Base-by-base conservation (phyloP, 2,113 vertebrate genomes). In the Ammodytes marinus region DNA sequence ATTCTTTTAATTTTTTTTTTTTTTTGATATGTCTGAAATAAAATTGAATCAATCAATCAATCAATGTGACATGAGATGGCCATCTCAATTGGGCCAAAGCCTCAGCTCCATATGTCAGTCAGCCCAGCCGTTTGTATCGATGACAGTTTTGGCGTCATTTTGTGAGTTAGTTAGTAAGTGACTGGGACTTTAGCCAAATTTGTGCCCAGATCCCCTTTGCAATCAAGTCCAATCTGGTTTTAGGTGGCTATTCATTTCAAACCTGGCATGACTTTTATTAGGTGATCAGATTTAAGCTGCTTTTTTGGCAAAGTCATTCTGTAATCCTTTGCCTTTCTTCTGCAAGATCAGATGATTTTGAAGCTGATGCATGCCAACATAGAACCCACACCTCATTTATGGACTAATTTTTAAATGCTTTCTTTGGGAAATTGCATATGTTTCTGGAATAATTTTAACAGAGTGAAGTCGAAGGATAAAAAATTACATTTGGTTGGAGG, bases 21-120 rank as follows among this genome's bases (percentile, higher is more conserved):
- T n/a, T n/a, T n/a, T n/a, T n/a, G n/a, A n/a, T n/a, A n/a, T n/a
- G n/a, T n/a, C n/a, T n/a, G n/a, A n/a, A n/a, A n/a, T n/a, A n/a
- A n/a, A n/a, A n/a, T n/a, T n/a, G n/a, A n/a, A 63, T 63, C 9
- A 9, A 54, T 79, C 53, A 80, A 11, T 45, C 67, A 6, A 74
- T 60, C 53, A 45, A 60, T 60, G 70, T 54, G 63, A 17, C 40
- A 68, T 74, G 39, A 68, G 17, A 13, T 4, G 57, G 58, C 52
- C 57, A 39, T 70, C 54, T 66, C 53, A 69, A 69, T 13, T 35
- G 6, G 58, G 52, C 50, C 50, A 57, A 55, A 58, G 4, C 40
- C 54, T 73, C 19, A 27, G 19, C 43, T 40, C 27, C 12, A 47
- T 46, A 39, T 59, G 3, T 27, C 5, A 58, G 17, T 17, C 50